Percentiles rank a stretch among this genome's conserved stretches.
phyloP scores from a whole-genome alignment of 2,797 vertebrate species.

The Antrozous pallidus region DNA sequence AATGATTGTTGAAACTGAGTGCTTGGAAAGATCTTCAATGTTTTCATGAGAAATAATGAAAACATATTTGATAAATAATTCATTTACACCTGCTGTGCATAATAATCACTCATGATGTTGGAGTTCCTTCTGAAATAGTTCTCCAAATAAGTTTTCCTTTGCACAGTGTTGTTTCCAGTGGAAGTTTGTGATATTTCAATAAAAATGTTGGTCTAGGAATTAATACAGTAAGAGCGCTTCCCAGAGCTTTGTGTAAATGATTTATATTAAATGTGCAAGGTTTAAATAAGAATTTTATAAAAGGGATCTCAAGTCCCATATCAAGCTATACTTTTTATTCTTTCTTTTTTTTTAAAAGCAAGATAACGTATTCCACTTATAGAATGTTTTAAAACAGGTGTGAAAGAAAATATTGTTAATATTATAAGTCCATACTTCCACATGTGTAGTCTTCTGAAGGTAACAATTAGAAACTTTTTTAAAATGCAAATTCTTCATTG shows the following conservation, averaged over 20 bases:
- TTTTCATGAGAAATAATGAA: slow-evolving; percentile 81
- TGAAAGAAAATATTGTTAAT: neutral
- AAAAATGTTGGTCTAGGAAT: slow-evolving; percentile 14
- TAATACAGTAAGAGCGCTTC: slow-evolving; percentile 24
- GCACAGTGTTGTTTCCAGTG: slow-evolving; percentile 46
- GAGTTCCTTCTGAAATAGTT: slow-evolving; percentile 74
- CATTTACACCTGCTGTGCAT: slow-evolving; percentile 84
- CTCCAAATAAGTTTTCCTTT: slow-evolving; percentile 72
- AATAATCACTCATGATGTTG: slow-evolving; percentile 80
- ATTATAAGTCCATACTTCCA: neutral
- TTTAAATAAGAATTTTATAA: slow-evolving; percentile 48
- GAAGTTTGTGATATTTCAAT: slow-evolving; percentile 60
- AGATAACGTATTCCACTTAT: neutral
- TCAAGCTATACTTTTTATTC: neutral
- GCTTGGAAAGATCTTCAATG: slow-evolving; percentile 74
- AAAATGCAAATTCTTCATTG: neutral
- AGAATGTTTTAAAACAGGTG: neutral
- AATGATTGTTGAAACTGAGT: slow-evolving; percentile 78
- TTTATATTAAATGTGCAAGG: slow-evolving; percentile 45
- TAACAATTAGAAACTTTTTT: neutral
- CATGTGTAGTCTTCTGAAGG: neutral
- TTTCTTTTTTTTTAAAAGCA: neutral
- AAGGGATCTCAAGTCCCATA: neutral
- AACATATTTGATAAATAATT: slow-evolving; percentile 86
- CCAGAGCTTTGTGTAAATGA: slow-evolving; percentile 39